Conservation (phyloP, 2,113 vertebrate genomes). For the Puma concolor region DNA sequence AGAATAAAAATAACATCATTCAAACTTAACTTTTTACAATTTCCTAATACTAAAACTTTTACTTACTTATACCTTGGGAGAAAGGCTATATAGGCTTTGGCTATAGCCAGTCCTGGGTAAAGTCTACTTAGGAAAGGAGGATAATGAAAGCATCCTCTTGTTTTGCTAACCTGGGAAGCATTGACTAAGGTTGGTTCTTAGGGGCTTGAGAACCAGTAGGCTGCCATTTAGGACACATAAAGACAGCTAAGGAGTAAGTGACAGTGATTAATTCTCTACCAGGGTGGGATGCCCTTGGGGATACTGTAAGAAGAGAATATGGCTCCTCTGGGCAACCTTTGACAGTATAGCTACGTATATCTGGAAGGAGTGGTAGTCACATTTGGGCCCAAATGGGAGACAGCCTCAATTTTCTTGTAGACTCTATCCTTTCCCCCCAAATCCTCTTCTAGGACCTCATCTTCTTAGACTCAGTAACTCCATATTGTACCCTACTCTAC, state of each 20-base stretch:
- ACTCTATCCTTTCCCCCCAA: background rate
- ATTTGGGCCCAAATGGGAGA: background rate
- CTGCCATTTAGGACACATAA: background rate
- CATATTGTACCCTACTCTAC: background rate
- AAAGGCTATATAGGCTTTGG: no score
- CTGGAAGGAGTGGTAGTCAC: background rate
- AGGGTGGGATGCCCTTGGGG: background rate
- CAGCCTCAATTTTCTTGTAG: background rate
- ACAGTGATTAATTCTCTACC: background rate
- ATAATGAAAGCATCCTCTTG: background rate
- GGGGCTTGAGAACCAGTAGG: background rate
- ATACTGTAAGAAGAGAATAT: background rate
- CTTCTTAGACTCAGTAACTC: background rate
- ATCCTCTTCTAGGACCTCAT: background rate
- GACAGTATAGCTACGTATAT: background rate
- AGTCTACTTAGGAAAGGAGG: background rate
- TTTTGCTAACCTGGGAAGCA: background rate
- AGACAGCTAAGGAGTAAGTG: background rate
- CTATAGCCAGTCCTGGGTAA: background rate
- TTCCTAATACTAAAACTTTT: conserved; percentile 40
- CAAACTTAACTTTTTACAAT: conserved; percentile 36
- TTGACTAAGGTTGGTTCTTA: background rate
- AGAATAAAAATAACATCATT: background rate
- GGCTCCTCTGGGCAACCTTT: background rate
- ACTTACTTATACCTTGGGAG: background rate